A percentile compares a stretch with the other conserved stretches of the same genome.
Conservation (phyloP, 2,797 vertebrate species). For the Acomys russatus region DNA sequence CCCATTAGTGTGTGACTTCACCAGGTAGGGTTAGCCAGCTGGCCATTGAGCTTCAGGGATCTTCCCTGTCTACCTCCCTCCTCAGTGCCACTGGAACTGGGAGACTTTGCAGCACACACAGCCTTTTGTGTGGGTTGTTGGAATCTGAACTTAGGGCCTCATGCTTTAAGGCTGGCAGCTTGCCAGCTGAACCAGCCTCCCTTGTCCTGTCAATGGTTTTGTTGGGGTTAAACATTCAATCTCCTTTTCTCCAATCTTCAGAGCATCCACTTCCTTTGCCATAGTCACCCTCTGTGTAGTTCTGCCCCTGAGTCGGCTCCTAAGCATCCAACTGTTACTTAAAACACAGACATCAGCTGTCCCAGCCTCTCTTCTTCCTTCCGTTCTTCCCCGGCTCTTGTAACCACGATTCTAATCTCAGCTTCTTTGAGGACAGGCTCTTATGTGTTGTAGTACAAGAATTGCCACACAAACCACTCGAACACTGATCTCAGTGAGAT, state of each 20-base stretch:
- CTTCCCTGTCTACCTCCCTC: too few relatives aligned
- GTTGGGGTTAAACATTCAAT: neutral
- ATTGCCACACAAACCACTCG: too few relatives aligned
- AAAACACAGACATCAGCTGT: neutral
- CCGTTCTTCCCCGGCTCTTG: neutral
- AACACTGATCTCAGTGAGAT: too few relatives aligned
- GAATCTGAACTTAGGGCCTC: neutral
- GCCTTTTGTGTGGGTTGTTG: neutral
- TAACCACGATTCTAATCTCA: too few relatives aligned
- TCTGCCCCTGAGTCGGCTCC: too few relatives aligned
- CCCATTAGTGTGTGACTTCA: neutral
- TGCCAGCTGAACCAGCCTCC: too few relatives aligned
- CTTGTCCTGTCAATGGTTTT: neutral
- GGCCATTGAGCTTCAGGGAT: neutral
- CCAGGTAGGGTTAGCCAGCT: neutral
- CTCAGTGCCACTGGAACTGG: too few relatives aligned
- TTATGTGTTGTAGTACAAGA: neutral
- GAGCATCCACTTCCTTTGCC: neutral
- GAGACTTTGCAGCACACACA: neutral
- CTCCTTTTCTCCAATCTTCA: neutral
- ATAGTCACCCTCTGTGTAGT: neutral
- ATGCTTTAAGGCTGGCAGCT: neutral
- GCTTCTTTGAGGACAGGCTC: neutral
- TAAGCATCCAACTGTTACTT: neutral
- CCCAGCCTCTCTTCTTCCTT: neutral